Evolutionary conservation across 1,140 invertebrate genomes (phyloP), one percentile per base, ranked within the genome.

Genomic region (Neodiprion virginianus): DNA sequence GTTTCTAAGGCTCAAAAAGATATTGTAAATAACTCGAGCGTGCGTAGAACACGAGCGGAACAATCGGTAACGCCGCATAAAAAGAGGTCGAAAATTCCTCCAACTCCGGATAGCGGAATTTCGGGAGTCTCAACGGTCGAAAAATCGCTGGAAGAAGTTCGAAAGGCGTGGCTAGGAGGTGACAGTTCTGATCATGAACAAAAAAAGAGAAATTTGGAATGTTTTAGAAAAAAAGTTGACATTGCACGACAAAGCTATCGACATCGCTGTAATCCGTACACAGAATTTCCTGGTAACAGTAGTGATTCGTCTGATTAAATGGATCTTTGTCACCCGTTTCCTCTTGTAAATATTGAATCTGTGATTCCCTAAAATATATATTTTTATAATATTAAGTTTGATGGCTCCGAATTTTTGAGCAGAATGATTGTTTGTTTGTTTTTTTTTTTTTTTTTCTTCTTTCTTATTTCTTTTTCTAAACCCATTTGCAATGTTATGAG

Each of bases 101-200:
- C 79, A 7, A 84, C 83, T 0, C 83, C 85, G 8, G 86, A 88
- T 48, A 87, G 85, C 66, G 86, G 85, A 17, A 84, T 88, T 48
- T 87, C 86, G 8, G 82, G 81, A 7, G 67, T 85, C 2, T 87
- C 86, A 4, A 85, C 85, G 0, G 71, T 69, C 0, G 84, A 86
- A 28, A 88, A 85, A 65, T 81, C 69, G 69, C 73, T 72, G 53
- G 72, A 71, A 7, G 77, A 76, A 14, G 47, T 75, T 14, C 77
- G 77, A 28, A 76, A 74, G 17, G 74, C 8, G 65, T 74, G 40
- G 73, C 73, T 17, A 47, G 75, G 79, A 8, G 77, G 74, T 12
- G 82, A 83, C 9, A 85, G 80, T 23, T 82, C 85, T 0, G 86
- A 87, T 65, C 77, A 80, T 8, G 85, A 86, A n/a, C 79, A 79